A percentile compares a stretch with the other conserved stretches of the same genome.
Evolutionary conservation across 2,797 vertebrate genomes (phyloP).

Genomic region (Rhinophrynus dorsalis): DNA sequence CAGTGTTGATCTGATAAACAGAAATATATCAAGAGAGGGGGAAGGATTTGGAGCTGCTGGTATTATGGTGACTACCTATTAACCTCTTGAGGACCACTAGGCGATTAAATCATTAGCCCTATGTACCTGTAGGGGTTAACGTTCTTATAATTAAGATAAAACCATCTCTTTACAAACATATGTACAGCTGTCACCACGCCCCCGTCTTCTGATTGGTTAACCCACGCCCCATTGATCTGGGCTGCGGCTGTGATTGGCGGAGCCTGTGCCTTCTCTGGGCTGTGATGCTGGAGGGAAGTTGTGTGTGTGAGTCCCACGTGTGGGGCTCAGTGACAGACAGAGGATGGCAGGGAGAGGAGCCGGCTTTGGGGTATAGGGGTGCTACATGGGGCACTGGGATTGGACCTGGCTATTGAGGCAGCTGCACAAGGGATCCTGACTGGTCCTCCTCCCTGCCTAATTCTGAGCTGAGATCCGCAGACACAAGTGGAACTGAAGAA

Average conservation of each 20-base stretch:
- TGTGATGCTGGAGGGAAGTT: slow-evolving; percentile 34
- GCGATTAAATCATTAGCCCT: too few relatives aligned
- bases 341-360: background rate
- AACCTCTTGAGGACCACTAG: too few relatives aligned
- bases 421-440: background rate
- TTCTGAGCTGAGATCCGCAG: background rate
- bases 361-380: background rate
- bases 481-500: too few relatives aligned
- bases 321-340: slow-evolving; percentile 1
- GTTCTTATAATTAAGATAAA: too few relatives aligned
- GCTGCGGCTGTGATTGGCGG: slow-evolving; percentile 2
- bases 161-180: too few relatives aligned
- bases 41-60: background rate
- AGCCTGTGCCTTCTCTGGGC: background rate
- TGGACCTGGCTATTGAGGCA: background rate
- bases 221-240: background rate
- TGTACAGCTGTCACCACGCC: too few relatives aligned
- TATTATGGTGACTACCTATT: background rate
- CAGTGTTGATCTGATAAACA: too few relatives aligned
- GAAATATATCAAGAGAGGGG: too few relatives aligned
- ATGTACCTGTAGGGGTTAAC: too few relatives aligned
- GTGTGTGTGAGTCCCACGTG: slow-evolving; percentile 25
- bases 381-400: background rate
- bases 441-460: background rate
- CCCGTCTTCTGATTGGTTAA: slow-evolving; percentile 5